phyloP scores from a whole-genome alignment of 2,797 vertebrate genomes.

The Alosa sapidissima region DNA sequence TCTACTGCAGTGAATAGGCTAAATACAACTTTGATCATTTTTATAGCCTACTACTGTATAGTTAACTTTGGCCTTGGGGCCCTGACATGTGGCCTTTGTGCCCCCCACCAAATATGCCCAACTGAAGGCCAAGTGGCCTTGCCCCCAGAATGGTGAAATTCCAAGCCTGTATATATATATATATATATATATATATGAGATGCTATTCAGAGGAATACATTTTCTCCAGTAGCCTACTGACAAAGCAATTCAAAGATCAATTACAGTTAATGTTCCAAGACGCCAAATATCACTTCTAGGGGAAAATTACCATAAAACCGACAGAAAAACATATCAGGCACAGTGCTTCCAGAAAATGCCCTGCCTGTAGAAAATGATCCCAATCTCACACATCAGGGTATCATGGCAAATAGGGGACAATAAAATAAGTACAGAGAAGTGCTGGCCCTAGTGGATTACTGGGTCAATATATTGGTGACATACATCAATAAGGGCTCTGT shows the following conservation, averaged over 20 bases:
- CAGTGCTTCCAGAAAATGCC: not conserved
- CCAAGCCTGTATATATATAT: no score
- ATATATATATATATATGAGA: not conserved
- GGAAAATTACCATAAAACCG: not conserved
- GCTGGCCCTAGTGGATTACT: not conserved
- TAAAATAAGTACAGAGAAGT: not conserved
- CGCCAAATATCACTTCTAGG: not conserved
- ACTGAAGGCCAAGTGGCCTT: no score
- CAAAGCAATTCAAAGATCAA: slow-evolving; percentile 9
- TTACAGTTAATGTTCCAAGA: slow-evolving; percentile 7
- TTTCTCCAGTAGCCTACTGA: not conserved
- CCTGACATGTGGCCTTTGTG: no score
- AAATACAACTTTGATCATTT: no score
- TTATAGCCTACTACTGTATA: no score
- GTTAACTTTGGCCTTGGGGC: no score
- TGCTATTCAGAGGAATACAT: not conserved
- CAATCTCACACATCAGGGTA: not conserved
- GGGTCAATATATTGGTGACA: not conserved
- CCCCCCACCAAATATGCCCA: no score
- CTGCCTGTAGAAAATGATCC: not conserved
- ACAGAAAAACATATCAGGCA: not conserved
- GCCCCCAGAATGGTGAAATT: no score
- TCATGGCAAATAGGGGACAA: not conserved
- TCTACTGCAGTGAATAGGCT: no score
- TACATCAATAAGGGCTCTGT: not conserved